Percentiles rank a stretch among this genome's conserved stretches.
Evolutionary conservation across 1,140 invertebrate genomes (phyloP).

Genomic region (Ephestia elutella): DNA sequence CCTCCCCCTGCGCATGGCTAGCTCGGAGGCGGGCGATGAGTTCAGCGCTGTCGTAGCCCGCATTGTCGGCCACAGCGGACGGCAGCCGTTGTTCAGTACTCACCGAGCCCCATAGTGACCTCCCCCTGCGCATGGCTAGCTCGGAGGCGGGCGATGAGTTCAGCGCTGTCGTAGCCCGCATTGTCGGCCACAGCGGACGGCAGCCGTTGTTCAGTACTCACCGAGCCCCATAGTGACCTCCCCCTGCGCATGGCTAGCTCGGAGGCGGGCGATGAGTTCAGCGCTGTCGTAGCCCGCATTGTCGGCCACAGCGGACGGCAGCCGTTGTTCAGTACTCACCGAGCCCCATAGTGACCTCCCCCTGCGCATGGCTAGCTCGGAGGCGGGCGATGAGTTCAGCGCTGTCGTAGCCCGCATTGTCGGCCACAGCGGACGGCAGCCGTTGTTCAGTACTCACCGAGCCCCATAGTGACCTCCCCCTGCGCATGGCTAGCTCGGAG

Average conservation of each 20-base stretch:
- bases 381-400: constrained; percentile 94
- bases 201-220: no score
- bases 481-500: constrained; percentile 92
- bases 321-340: no score
- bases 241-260: constrained; percentile 91
- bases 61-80: constrained; percentile 98
- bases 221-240: constrained; percentile 84
- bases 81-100: no score
- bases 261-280: constrained; percentile 91
- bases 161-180: constrained; percentile 98
- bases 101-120: constrained; percentile 86
- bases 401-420: constrained; percentile 99
- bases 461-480: constrained; percentile 84
- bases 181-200: constrained; percentile 98
- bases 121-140: constrained; percentile 89
- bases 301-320: constrained; percentile 97
- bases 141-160: constrained; percentile 91
- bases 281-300: constrained; percentile 99
- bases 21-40: constrained; percentile 93
- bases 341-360: constrained; percentile 84
- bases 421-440: constrained; percentile 96
- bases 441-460: no score
- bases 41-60: constrained; percentile 97
- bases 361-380: constrained; percentile 90
- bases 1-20: constrained; percentile 85